Conservation (phyloP, 2,113 vertebrate species). For the Alouatta palliata region DNA sequence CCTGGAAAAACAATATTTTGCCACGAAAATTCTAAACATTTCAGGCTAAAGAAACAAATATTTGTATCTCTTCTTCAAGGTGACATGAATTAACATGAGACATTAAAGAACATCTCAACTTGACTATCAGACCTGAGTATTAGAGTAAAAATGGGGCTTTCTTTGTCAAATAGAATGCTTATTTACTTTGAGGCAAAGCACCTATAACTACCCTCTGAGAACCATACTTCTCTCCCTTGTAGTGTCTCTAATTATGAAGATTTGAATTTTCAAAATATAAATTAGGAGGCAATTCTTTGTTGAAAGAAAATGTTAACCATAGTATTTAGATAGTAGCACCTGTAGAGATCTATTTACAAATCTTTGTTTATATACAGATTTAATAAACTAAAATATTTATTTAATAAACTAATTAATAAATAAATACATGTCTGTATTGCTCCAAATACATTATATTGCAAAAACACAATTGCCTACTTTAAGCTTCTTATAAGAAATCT, state of each 20-base stretch:
- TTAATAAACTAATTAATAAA: too few species aligned
- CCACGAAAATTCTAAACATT: constrained; percentile 57
- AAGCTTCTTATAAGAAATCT: constrained; percentile 42
- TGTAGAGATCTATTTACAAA: background rate
- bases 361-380: constrained; percentile 11
- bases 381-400: constrained; percentile 25
- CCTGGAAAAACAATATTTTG: constrained; percentile 43
- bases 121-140: background rate
- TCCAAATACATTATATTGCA: background rate
- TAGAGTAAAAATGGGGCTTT: background rate
- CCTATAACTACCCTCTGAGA: background rate
- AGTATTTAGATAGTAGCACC: constrained; percentile 27
- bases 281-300: constrained; percentile 45
- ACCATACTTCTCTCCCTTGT: constrained; percentile 38
- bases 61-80: constrained; percentile 22
- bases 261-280: constrained; percentile 58
- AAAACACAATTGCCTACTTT: constrained; percentile 6
- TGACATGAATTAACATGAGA: constrained; percentile 11
- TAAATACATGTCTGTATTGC: background rate
- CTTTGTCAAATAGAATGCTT: constrained; percentile 15
- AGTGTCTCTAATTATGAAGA: constrained; percentile 24
- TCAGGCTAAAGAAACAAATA: constrained; percentile 57
- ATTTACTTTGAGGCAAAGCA: constrained; percentile 42
- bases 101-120: constrained; percentile 44
- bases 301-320: constrained; percentile 39